Percentiles rank a stretch among this genome's conserved stretches.
These are phyloP conservation scores for Falcunculus frontatus DNA, from an alignment of 2,113 vertebrate genomes.

Conservation along the genomic window DNA sequence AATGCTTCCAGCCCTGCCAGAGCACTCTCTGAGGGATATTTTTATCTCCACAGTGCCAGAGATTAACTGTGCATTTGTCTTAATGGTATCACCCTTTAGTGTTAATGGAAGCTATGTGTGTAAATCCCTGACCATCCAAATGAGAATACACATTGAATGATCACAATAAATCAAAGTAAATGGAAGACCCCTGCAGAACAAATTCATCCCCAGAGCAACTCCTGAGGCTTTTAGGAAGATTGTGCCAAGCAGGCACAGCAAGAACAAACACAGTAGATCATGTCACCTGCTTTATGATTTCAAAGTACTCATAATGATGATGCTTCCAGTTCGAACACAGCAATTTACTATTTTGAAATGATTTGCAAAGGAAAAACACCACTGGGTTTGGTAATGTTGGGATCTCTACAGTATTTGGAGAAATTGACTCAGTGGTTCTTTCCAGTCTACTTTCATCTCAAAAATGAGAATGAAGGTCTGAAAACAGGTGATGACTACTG, in stretches of 20 bases:
- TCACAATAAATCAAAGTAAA: slow-evolving; percentile 59
- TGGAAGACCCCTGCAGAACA: slow-evolving; percentile 36
- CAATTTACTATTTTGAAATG: background rate
- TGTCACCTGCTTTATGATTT: slow-evolving; percentile 6
- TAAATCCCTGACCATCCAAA: slow-evolving; percentile 59
- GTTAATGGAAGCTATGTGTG: slow-evolving; percentile 61
- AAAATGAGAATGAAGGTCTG: background rate
- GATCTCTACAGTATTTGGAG: background rate
- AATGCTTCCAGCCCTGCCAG: background rate
- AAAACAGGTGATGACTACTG: background rate
- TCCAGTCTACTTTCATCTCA: background rate
- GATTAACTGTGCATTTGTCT: slow-evolving; percentile 60
- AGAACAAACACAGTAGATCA: background rate
- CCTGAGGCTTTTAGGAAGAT: slow-evolving; percentile 22
- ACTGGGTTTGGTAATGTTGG: background rate
- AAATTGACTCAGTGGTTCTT: background rate
- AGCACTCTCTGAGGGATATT: slow-evolving; percentile 16
- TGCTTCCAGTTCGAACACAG: background rate
- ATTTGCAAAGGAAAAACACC: background rate
- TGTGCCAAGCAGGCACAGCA: background rate
- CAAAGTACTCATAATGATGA: background rate
- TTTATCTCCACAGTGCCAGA: slow-evolving; percentile 37
- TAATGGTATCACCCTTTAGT: slow-evolving; percentile 44
- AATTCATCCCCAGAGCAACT: slow-evolving; percentile 27
- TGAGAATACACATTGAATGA: slow-evolving; percentile 33